Percentiles rank a stretch among this genome's conserved stretches.
phyloP scores from a whole-genome alignment of 2,888 invertebrate species.

The Prenolepis imparis region DNA sequence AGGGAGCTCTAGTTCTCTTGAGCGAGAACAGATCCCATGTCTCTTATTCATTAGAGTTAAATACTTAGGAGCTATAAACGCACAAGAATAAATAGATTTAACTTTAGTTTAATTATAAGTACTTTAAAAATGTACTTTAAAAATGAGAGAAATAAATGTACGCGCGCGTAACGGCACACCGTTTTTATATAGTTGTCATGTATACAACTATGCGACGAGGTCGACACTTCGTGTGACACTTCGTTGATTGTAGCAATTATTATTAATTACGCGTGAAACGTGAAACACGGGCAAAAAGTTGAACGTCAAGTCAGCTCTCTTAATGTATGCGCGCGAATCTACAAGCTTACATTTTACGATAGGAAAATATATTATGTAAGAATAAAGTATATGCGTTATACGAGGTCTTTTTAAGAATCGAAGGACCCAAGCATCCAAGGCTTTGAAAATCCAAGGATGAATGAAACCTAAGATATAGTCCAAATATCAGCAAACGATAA shows the following conservation, averaged over 20 bases:
- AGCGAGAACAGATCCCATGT: neutral
- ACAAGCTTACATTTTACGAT: conserved; percentile 12
- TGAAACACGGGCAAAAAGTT: conserved; percentile 7
- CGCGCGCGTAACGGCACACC: conserved; percentile 25
- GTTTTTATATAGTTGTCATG: conserved; percentile 29
- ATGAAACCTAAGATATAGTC: neutral
- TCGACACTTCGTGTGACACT: conserved; percentile 31
- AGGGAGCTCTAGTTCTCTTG: conserved; percentile 3
- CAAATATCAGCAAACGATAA: neutral
- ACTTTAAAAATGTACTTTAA: neutral
- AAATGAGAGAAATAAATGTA: conserved; percentile 1
- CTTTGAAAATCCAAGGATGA: neutral
- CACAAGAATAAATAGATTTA: conserved; percentile 70
- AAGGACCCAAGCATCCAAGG: neutral
- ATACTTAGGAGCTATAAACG: conserved; percentile 61
- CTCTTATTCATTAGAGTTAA: conserved; percentile 56
- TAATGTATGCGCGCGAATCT: conserved; percentile 9
- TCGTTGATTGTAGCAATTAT: conserved; percentile 29
- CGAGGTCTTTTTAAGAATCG: conserved; percentile 7
- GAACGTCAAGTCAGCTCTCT: neutral
- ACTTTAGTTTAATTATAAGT: conserved; percentile 33
- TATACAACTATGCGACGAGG: conserved; percentile 39
- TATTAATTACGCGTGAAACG: conserved; percentile 12
- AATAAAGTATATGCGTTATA: neutral
- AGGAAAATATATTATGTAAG: conserved; percentile 41